Evolutionary conservation across 2,113 vertebrate species (phyloP), one percentile per base, ranked within the genome.

Genomic region (Rhizomys pruinosus): DNA sequence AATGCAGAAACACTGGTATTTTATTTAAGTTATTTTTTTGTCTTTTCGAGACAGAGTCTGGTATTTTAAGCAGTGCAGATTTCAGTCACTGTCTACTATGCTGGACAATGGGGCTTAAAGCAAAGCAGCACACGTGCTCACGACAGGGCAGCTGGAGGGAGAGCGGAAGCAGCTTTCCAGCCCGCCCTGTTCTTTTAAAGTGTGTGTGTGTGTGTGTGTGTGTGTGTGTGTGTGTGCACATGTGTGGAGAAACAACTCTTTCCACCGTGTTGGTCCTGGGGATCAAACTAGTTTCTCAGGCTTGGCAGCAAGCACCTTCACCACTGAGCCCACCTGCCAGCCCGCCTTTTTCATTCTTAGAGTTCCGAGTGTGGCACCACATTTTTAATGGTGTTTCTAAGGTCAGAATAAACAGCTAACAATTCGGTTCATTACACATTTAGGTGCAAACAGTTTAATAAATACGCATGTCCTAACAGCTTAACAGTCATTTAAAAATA

Each of bases 321-420:
- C 5, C 17, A 4, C 15, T 27, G 27, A 64, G 80, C 17, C 27
- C 12, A 13, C 19, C 32, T 20, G 61, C 10, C 8, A 34, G 80
- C 27, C 39, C 1, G 7, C 39, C 19, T 19, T 4, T 27, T 34
- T 59, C 10, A 2, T 66, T 87, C n/a, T 77, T 63, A 47, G 86
- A 47, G 61, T n/a, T 37, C 29, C 64, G 39, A 63, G 55, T 64
- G 57, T 34, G n/a, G 87, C 32, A 68, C 39, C 76, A 39, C 89
- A n/a, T 55, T 92, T 90, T 88, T 93, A 76, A 73, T 4, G 47
- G 64, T 79, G 23, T 32, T 34, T 39, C 55, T 37, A 84, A 91
- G n/a, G 44, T 32, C 68, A 94, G 93, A 82, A 82, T 34, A 89
- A 96, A 90, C 34, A 89, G 59, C 76, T 91, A 85, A 90, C n/a